Percentiles rank a stretch among this genome's conserved stretches.
Evolutionary conservation across 35 echinoderm and acorn worm genomes (phyloP).

Genomic region (Heliocidaris erythrogramma): DNA sequence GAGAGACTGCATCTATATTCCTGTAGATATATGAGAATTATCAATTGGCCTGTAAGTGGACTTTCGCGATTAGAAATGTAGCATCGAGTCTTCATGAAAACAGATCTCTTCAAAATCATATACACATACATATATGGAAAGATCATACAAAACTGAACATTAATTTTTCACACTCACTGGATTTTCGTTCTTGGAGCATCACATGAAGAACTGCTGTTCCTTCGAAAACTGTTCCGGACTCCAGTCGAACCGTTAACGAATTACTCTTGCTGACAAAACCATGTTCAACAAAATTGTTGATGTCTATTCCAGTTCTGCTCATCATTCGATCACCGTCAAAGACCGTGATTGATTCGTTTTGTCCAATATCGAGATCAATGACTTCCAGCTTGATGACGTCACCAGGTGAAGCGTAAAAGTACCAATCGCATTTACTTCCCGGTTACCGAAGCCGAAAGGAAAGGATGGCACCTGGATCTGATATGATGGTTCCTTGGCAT

Average conservation of each 20-base stretch:
- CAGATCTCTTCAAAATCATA: too few relatives aligned
- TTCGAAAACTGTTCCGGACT: slow-evolving; percentile 18
- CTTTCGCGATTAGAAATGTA: too few relatives aligned
- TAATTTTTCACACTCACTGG: slow-evolving; percentile 7
- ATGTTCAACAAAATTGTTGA: neutral
- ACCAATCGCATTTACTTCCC: neutral
- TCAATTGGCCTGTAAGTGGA: too few relatives aligned
- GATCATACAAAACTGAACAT: neutral
- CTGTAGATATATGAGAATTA: too few relatives aligned
- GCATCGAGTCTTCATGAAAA: too few relatives aligned
- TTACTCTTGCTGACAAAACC: slow-evolving; percentile 1
- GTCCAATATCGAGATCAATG: neutral
- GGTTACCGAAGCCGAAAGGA: slow-evolving; percentile 8
- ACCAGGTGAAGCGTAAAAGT: neutral
- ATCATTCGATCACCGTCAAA: neutral
- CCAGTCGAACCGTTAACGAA: neutral
- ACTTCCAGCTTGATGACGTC: slow-evolving; percentile 20
- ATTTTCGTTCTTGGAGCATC: neutral
- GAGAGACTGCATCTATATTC: too few relatives aligned
- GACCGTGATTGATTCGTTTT: slow-evolving; percentile 22
- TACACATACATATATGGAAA: neutral
- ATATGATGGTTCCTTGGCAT: neutral
- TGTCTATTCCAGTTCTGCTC: neutral
- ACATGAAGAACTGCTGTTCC: slow-evolving; percentile 24
- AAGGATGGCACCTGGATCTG: neutral